Evolutionary conservation across 2,888 invertebrate species (phyloP), one percentile per base, ranked within the genome.

Genomic region (Nesidiocoris tenuis): DNA sequence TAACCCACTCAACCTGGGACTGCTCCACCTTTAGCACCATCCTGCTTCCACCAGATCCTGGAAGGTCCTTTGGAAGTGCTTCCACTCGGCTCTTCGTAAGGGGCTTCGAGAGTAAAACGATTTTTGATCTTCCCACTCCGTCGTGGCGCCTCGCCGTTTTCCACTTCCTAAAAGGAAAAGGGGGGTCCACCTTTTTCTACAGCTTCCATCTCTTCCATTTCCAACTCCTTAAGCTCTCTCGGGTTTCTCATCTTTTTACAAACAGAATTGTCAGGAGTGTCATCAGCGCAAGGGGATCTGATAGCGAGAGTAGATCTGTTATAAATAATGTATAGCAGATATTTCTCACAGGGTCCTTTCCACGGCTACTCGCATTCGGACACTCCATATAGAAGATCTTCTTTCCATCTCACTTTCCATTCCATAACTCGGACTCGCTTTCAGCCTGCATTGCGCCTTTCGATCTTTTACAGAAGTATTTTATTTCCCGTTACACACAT

Each of bases 101-200:
- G 61, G 22, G 54, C 74, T 25, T 18, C 18, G 63, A 55, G 39
- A 64, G 61, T 57, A 76, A 76, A 76, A 72, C 76, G 76, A 80
- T 76, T 77, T 64, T 78, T 74, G 78, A 76, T 77, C 78, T 81
- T 81, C 80, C 74, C 18, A 39, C 39, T 39, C 39, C 39, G 39
- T 39, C 39, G 39, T 39, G 39, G 39, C 39, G 39, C 39, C 39
- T 39, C 39, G 12, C 39, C 3, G 39, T 39, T 39, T 39, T 39
- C 39, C 39, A 39, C 39, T 7, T 39, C 61, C 79, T 39, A 39
- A 54, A 56, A 56, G 54, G 67, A 12, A 71, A 24, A 61, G 72
- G n/a, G 59, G n/a, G n/a, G n/a, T n/a, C 39, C 39, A 3, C 39
- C 12, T 39, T 39, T 39, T 16, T n/a, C 59, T 39, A 39, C 72